These are phyloP conservation scores for Scaptomyza tumidula DNA, from an alignment of 2,888 invertebrate genomes.

Conservation along the genomic window DNA sequence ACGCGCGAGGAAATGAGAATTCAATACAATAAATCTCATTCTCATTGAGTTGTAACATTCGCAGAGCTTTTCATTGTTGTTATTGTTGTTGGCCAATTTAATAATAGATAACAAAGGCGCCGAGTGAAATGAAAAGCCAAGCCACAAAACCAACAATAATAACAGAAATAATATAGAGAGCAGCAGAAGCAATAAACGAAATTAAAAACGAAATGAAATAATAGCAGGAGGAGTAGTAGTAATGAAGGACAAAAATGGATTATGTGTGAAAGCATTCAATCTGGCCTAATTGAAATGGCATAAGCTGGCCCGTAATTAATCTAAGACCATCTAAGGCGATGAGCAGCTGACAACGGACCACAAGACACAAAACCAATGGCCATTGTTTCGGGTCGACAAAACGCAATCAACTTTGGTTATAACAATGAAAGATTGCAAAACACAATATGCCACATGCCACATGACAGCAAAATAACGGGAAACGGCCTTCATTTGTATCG, in stretches of 20 bases:
- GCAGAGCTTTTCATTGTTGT: slow-evolving; percentile 20
- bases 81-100: slow-evolving; percentile 44
- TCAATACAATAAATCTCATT: slow-evolving; percentile 71
- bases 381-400: not conserved
- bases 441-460: slow-evolving; percentile 4
- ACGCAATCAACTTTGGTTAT: slow-evolving; percentile 31
- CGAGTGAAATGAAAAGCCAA: slow-evolving; percentile 27
- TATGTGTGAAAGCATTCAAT: slow-evolving; percentile 9
- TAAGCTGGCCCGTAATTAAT: slow-evolving; percentile 35
- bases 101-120: slow-evolving; percentile 68
- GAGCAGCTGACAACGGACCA: slow-evolving; percentile 5
- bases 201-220: slow-evolving; percentile 25
- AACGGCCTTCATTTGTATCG: slow-evolving; percentile 36
- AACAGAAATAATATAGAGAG: slow-evolving; percentile 16
- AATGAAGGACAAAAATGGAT: slow-evolving; percentile 4
- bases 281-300: slow-evolving; percentile 30
- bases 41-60: slow-evolving; percentile 59
- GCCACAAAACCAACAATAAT: slow-evolving; percentile 11
- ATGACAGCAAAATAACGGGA: not conserved
- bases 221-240: not conserved
- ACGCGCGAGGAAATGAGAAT: slow-evolving; percentile 63
- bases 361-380: not conserved
- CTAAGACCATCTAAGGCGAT: slow-evolving; percentile 1
- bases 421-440: slow-evolving; percentile 51
- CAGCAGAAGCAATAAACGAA: slow-evolving; percentile 26